phyloP scores from a whole-genome alignment of 1,140 invertebrate genomes.

The Camponotus vicinus region DNA sequence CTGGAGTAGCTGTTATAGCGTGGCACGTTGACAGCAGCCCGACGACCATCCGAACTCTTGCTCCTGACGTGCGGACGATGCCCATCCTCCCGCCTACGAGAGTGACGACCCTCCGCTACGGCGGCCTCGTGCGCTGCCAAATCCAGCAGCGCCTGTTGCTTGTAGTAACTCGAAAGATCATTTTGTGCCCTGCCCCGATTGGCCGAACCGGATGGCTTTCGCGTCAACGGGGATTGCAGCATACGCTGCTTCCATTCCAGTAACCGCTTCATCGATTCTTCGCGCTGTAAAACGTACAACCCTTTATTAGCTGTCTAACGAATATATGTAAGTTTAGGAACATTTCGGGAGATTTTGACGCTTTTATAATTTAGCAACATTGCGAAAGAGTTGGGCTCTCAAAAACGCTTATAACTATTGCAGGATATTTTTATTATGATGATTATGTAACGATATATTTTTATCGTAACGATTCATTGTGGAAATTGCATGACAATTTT shows the following conservation, averaged over 20 bases:
- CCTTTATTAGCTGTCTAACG: neutral
- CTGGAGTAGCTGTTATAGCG: constrained; percentile 94
- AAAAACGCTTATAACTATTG: too few relatives aligned
- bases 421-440: too few relatives aligned
- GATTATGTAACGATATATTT: too few relatives aligned
- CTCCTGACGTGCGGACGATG: constrained; percentile 84
- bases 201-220: constrained; percentile 89
- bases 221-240: constrained; percentile 94
- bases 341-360: too few relatives aligned
- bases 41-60: constrained; percentile 84
- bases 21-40: constrained; percentile 85
- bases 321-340: too few relatives aligned
- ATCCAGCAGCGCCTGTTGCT: constrained; percentile 82
- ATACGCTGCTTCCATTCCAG: constrained; percentile 97
- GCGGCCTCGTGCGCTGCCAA: constrained; percentile 79
- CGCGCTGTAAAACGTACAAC: constrained; percentile 87
- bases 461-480: too few relatives aligned
- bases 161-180: constrained; percentile 85
- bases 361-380: too few relatives aligned
- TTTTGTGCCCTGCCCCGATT: constrained; percentile 82
- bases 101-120: constrained; percentile 77
- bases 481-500: too few relatives aligned
- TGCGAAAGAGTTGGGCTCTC: too few relatives aligned
- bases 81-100: constrained; percentile 80
- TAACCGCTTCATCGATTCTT: constrained; percentile 96